Conservation (phyloP, 1,140 invertebrate species). For the Aphaenogaster floridana region DNA sequence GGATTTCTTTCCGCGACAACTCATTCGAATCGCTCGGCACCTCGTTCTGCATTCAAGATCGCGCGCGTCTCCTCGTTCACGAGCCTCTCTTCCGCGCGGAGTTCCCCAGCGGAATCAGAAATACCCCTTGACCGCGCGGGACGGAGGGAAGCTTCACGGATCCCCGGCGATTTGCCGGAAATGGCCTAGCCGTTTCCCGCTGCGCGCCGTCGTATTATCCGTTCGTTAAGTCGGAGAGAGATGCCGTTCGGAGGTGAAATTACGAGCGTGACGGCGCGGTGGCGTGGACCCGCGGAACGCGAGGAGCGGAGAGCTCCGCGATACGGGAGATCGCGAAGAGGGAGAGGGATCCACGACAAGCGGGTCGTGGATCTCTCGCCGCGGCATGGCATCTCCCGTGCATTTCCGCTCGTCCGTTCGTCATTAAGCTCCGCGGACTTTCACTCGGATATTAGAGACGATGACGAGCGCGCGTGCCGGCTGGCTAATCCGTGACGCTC, state of each 20-base stretch:
- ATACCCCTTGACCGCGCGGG: not conserved
- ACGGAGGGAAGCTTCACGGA: not conserved
- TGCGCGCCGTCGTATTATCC: constrained; percentile 19
- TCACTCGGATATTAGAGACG: constrained; percentile 67
- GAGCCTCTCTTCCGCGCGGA: constrained; percentile 16
- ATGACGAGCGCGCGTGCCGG: constrained; percentile 34
- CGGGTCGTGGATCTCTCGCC: not conserved
- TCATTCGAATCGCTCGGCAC: not conserved
- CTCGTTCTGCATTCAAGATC: not conserved
- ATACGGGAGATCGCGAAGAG: not conserved
- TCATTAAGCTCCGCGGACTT: constrained; percentile 57
- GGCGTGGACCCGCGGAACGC: not conserved
- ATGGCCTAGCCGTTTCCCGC: not conserved
- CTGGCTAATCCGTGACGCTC: constrained; percentile 19
- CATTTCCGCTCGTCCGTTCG: constrained; percentile 38
- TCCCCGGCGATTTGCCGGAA: constrained; percentile 6
- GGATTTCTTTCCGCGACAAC: not conserved
- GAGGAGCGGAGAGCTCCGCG: not conserved
- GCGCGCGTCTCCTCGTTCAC: constrained; percentile 10
- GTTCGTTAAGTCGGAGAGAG: not conserved
- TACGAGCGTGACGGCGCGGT: constrained; percentile 38
- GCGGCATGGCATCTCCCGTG: constrained; percentile 11
- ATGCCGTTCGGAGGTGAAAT: constrained; percentile 54
- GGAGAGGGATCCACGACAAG: not conserved
- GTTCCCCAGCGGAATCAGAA: constrained; percentile 4